Percentiles rank a stretch among this genome's conserved stretches.
These are phyloP conservation scores for Catostylus mosaicus DNA, from an alignment of 30 jellyfish, hydroid and myxozoan genomes.

Conservation along the genomic window DNA sequence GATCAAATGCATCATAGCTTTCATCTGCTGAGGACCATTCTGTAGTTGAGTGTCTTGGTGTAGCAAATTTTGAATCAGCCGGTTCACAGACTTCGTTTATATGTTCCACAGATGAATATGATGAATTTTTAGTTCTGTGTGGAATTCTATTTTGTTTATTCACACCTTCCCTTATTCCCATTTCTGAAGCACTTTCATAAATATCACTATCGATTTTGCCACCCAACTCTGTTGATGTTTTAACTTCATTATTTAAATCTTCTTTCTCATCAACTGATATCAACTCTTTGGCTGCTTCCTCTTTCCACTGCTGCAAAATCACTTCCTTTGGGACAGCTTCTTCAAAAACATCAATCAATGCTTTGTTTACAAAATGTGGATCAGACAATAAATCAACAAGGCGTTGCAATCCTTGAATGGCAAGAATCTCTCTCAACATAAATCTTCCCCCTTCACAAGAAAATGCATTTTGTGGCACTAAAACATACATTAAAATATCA, in stretches of 20 bases:
- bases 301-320: slow-evolving; percentile 61
- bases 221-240: neutral
- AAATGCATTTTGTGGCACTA: slow-evolving; percentile 74
- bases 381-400: slow-evolving; percentile 77
- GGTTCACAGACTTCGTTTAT: slow-evolving; percentile 36
- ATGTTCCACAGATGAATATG: slow-evolving; percentile 55
- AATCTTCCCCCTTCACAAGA: slow-evolving; percentile 96
- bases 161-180: slow-evolving; percentile 6
- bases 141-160: neutral
- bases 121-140: neutral
- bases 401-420: slow-evolving; percentile 77
- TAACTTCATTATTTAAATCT: slow-evolving; percentile 4
- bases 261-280: slow-evolving; percentile 31
- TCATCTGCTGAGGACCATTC: slow-evolving; percentile 76
- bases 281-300: slow-evolving; percentile 69
- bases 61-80: slow-evolving; percentile 62
- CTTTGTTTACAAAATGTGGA: slow-evolving; percentile 81
- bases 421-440: slow-evolving; percentile 88
- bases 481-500: slow-evolving; percentile 69
- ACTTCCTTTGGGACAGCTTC: slow-evolving; percentile 81
- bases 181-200: slow-evolving; percentile 59
- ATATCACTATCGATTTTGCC: slow-evolving; percentile 20
- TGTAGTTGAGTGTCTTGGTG: slow-evolving; percentile 79
- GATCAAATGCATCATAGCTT: slow-evolving; percentile 64
- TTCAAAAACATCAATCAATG: slow-evolving; percentile 84